phyloP scores from a whole-genome alignment of 2,113 vertebrate species.

The Lepus europaeus region DNA sequence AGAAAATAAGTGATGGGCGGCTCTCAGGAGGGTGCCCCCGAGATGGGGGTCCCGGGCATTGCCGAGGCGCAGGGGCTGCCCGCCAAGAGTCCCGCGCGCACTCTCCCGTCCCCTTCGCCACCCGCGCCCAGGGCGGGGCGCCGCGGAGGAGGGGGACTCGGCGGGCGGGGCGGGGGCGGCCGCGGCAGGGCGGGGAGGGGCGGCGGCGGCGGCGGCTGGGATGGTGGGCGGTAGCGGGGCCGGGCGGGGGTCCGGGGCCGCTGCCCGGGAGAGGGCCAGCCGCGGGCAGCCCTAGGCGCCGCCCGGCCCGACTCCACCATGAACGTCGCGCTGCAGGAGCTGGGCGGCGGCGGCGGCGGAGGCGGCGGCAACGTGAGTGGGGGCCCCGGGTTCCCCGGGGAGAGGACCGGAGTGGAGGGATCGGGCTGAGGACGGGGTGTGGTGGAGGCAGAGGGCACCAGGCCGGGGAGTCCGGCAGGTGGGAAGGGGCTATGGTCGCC shows the following conservation, averaged over 20 bases:
- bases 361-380: slow-evolving; percentile 80
- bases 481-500: too few relatives aligned
- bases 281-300: slow-evolving; percentile 64
- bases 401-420: background rate
- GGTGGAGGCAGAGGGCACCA: background rate
- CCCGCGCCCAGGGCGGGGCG: slow-evolving; percentile 40
- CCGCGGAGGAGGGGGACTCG: slow-evolving; percentile 19
- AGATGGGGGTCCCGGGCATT: background rate
- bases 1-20: background rate
- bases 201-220: background rate
- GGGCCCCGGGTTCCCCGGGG: background rate
- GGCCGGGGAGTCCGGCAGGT: background rate
- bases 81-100: background rate
- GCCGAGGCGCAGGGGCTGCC: background rate
- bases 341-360: slow-evolving; percentile 81
- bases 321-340: slow-evolving; percentile 88
- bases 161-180: slow-evolving; percentile 45
- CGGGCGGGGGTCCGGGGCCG: background rate
- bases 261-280: slow-evolving; percentile 29
- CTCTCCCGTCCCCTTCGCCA: slow-evolving; percentile 58
- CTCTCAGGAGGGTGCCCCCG: background rate
- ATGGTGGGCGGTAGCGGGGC: slow-evolving; percentile 46
- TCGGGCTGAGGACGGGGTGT: background rate
- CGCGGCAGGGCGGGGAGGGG: slow-evolving; percentile 17
- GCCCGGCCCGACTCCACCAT: slow-evolving; percentile 80